Conservation (phyloP, 2,113 vertebrate genomes). For the Petaurus breviceps region DNA sequence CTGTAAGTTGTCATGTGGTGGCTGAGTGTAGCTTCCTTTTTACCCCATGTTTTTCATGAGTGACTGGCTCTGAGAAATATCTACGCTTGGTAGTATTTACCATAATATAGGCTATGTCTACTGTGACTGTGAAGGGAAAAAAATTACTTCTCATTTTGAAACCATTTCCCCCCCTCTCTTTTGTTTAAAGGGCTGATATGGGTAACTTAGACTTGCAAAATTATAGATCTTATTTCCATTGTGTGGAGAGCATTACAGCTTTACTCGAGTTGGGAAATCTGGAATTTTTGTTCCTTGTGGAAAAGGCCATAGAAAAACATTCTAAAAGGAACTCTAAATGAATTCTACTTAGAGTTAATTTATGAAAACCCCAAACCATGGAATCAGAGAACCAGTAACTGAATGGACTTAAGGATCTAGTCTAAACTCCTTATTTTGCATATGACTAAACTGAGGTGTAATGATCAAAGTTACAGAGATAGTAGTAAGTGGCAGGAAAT, state of each 20-base stretch:
- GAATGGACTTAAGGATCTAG: not conserved
- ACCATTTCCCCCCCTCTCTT: conserved; percentile 34
- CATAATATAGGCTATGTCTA: conserved; percentile 56
- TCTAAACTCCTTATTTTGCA: not conserved
- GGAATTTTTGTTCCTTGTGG: not conserved
- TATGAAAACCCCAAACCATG: not conserved
- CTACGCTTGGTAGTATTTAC: conserved; percentile 53
- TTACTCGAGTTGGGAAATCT: not conserved
- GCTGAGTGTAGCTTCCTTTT: conserved; percentile 23
- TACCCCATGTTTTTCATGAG: conserved; percentile 55
- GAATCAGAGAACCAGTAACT: not conserved
- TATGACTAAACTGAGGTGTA: not conserved
- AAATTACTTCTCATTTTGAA: conserved; percentile 9
- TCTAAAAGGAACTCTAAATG: not conserved
- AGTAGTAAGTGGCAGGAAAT: not conserved
- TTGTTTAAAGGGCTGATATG: conserved; percentile 19
- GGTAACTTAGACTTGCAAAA: not conserved
- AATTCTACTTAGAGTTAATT: not conserved
- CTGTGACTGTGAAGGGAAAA: conserved; percentile 38
- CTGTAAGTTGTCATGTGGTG: not conserved
- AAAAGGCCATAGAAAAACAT: not conserved
- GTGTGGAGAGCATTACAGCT: not conserved
- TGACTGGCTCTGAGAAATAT: conserved; percentile 62
- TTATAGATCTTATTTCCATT: not conserved
- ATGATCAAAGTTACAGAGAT: not conserved